Percentiles rank a stretch among this genome's conserved stretches.
These are phyloP conservation scores for Urosaurus nigricauda DNA, from an alignment of 2,797 vertebrate genomes.

Conservation along the genomic window DNA sequence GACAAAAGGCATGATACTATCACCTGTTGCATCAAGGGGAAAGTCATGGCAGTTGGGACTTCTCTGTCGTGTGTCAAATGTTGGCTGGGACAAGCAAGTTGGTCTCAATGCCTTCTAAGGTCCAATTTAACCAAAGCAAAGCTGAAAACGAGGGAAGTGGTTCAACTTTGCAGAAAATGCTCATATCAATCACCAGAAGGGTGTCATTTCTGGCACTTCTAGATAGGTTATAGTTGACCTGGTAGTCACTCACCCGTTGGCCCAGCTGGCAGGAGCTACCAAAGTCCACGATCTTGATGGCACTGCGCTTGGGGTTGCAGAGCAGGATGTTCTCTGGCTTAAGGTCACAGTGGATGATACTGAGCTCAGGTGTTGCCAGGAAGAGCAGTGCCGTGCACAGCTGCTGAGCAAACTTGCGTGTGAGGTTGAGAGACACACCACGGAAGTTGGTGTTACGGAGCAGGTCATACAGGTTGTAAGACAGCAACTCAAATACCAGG, in stretches of 20 bases:
- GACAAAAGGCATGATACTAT: not conserved
- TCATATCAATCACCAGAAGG: not conserved
- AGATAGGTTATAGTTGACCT: no score
- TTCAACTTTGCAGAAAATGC: not conserved
- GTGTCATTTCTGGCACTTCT: no score
- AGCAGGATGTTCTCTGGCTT: conserved; percentile 95
- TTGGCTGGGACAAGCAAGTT: not conserved
- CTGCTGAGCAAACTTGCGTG: conserved; percentile 94
- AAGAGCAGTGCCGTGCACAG: conserved; percentile 93
- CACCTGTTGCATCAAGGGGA: not conserved
- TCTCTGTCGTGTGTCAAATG: not conserved
- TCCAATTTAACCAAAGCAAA: not conserved
- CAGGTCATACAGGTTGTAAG: conserved; percentile 94
- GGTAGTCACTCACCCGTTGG: conserved; percentile 84
- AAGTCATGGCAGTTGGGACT: not conserved
- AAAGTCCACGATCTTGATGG: conserved; percentile 95
- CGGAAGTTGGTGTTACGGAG: conserved; percentile 94
- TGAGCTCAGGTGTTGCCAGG: conserved; percentile 92
- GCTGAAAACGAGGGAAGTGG: not conserved
- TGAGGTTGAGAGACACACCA: conserved; percentile 92
- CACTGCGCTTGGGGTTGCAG: conserved; percentile 93
- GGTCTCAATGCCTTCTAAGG: not conserved
- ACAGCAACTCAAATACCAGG: conserved; percentile 94
- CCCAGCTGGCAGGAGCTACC: conserved; percentile 93
- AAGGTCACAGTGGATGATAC: conserved; percentile 96